Base-by-base conservation (phyloP, 1,140 invertebrate genomes). In the Heliconius hewitsoni region DNA sequence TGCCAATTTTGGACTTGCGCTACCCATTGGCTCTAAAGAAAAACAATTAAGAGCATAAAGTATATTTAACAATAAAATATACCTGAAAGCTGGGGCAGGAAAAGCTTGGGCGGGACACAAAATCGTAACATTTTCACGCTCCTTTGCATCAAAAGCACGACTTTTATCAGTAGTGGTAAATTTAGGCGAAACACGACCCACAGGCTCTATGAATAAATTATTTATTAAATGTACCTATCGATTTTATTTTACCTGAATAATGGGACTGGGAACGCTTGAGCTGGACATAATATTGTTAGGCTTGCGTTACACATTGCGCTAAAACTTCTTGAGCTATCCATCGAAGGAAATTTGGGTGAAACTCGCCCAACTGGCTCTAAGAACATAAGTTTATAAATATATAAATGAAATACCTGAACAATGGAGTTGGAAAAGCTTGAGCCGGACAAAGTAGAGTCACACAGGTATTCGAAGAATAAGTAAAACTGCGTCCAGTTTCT, bases 151-250 rank as follows among this genome's bases (percentile, higher is more conserved):
- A 87, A 96, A 96, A 81, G 95, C 96, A 85, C 95, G 95, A 95
- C 95, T 96, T 89, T 95, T 95, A 90, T 96, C 96, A 80, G 95
- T 96, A 82, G 96, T 96, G 70, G 96, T 96, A 89, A 98, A 96
- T 93, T 97, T 97, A 42, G 97, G 97, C 70, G 96, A 95, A 78
- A 97, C 97, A 85, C 96, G 96, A 89, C 96, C 96, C 83, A 98
- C 95, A 34, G 97, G 97, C 86, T 98, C 97, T 98, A 91, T 78
- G 87, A 86, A 90, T 81, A 90, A 88, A 91, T 84, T 57, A 76
- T 82, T 77, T 50, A 80, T 80, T 74, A 83, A 77, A 74, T 70
- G 76, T 70, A 42, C 74, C 72, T 80, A 74, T 81, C 70, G 71
- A 78, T 73, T 73, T 71, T 57, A 76, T 77, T 73, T 91, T 96